A percentile compares a stretch with the other conserved stretches of the same genome.
Evolutionary conservation across 2,113 vertebrate species (phyloP).

Genomic region (Nothocercus nigrocapillus): DNA sequence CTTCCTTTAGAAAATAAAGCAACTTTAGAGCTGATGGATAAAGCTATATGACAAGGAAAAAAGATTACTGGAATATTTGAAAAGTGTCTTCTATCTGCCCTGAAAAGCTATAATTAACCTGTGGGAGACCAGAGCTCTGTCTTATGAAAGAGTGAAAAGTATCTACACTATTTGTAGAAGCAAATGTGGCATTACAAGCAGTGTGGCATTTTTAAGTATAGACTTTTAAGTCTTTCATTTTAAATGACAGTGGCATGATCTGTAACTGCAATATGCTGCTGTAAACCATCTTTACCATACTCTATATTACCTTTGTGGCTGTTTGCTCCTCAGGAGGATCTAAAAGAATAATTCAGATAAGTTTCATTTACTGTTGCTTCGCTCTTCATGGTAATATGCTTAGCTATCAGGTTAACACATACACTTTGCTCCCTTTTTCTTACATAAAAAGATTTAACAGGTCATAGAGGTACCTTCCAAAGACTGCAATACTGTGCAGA

Average conservation of each 20-base stretch:
- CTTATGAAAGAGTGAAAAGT: background rate
- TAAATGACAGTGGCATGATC: slow-evolving; percentile 14
- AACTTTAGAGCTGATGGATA: background rate
- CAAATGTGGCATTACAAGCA: background rate
- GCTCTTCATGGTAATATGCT: background rate
- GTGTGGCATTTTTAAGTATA: slow-evolving; percentile 3
- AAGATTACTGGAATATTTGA: slow-evolving; percentile 34
- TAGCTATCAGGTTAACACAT: slow-evolving; percentile 26
- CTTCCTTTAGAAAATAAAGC: background rate
- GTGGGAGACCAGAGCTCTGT: background rate
- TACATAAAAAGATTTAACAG: background rate
- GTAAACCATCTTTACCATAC: background rate
- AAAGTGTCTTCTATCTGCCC: background rate
- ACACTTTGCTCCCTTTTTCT: background rate
- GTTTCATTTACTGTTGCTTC: slow-evolving; percentile 25
- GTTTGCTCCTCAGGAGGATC: background rate
- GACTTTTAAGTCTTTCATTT: slow-evolving; percentile 29
- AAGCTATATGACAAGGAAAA: background rate
- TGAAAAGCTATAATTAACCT: slow-evolving; percentile 47
- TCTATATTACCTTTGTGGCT: slow-evolving; percentile 8
- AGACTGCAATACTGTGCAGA: background rate
- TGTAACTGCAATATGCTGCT: slow-evolving; percentile 36
- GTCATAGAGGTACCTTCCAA: background rate
- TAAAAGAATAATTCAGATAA: slow-evolving; percentile 5
- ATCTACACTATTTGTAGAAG: background rate